Conservation (phyloP, 2,113 vertebrate genomes). For the Paradisaea rubra region DNA sequence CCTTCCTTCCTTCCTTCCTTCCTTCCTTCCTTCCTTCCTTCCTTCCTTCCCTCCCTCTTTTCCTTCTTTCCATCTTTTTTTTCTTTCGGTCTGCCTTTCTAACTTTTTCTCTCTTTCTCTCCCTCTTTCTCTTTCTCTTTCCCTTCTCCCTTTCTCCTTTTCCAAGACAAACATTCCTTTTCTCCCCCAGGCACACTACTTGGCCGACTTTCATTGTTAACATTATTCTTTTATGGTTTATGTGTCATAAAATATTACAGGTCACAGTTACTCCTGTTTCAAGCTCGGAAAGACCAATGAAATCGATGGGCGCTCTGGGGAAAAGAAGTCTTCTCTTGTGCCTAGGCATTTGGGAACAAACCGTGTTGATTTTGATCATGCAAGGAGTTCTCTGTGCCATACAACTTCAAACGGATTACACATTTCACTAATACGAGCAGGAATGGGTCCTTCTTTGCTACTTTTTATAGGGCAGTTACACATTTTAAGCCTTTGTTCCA, state of each 20-base stretch:
- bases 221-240: constrained; percentile 34
- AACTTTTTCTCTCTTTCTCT: no score
- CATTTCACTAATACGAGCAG: not conserved
- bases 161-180: constrained; percentile 30
- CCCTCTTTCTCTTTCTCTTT: not conserved
- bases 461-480: not conserved
- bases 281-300: not conserved
- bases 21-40: no score
- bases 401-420: not conserved
- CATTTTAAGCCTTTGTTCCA: not conserved
- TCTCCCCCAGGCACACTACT: not conserved
- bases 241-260: constrained; percentile 25
- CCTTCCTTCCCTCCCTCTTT: no score
- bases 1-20: no score
- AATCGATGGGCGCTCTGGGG: not conserved
- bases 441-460: not conserved
- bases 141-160: not conserved
- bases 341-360: not conserved
- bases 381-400: not conserved
- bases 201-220: constrained; percentile 15
- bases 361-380: not conserved
- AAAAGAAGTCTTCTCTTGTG: not conserved
- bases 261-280: constrained; percentile 21
- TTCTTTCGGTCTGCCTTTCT: no score
- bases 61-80: not conserved